Base-by-base conservation (phyloP, 2,797 vertebrate species). In the Delichon dasypus region DNA sequence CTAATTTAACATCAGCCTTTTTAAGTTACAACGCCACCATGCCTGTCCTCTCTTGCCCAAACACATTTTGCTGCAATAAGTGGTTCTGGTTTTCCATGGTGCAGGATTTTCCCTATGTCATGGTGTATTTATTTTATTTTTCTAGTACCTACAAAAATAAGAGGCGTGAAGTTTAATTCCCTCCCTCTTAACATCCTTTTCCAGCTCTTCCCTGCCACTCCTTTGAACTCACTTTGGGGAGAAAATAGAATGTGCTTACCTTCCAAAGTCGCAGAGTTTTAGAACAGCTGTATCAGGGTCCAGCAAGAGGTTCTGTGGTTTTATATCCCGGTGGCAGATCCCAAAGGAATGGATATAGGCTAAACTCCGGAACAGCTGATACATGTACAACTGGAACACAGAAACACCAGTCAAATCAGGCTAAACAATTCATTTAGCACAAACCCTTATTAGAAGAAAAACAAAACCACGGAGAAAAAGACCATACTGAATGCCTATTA, bases 321-420 rank as follows among this genome's bases (percentile, higher is more conserved):
- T 99, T 98, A 99, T 99, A 98, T 99, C 99, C 97, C 99, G 99
- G 98, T 99, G 99, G 97, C 99, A 99, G 97, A 99, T 99, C 96
- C 99, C 99, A 98, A 99, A 99, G 90, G 99, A 99, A 97, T 99
- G 99, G 97, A 99, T 99, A 98, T 99, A 99, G 94, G 99, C 99
- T 98, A 99, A 98, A 98, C 99, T 99, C 98, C 99, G 98, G 97
- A 99, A 99, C 97, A 99, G 98, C 98, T 99, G 99, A 98, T 99
- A 99, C 99, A 99, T 99, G 98, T 99, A 99, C 97, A 99, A 98
- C 99, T 99, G 93, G 7, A 97, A 98, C 48, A 97, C 51, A 97
- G 55, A 74, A 93, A 94, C 16, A 91, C 18, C 66, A 78, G 20
- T 20, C 42, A 55, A 51, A 65, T 38, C 18, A 68, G 30, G 16